Percentiles rank a stretch among this genome's conserved stretches.
Evolutionary conservation across 2,888 invertebrate species (phyloP).

Genomic region (Lasius platythorax): DNA sequence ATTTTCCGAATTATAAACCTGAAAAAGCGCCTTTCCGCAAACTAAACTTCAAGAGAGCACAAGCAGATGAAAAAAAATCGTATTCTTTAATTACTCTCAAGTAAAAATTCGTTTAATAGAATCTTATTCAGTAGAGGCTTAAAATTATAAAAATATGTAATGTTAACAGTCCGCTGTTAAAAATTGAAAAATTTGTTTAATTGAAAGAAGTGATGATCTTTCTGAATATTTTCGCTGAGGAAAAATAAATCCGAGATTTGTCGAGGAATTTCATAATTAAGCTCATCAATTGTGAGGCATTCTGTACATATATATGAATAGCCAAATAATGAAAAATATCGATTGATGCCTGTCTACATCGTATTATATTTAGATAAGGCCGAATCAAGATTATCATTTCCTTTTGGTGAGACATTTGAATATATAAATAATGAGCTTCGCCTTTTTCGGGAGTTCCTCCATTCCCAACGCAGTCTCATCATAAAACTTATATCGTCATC

Average conservation of each 20-base stretch:
- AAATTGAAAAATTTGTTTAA: not conserved
- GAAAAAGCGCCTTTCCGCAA: not conserved
- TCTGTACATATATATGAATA: slow-evolving; percentile 7
- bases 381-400: not conserved
- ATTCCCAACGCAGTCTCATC: not conserved
- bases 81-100: not conserved
- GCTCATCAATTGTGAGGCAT: not conserved
- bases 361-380: not conserved
- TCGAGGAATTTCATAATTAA: not conserved
- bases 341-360: not conserved
- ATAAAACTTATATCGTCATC: slow-evolving; percentile 5
- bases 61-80: not conserved
- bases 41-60: not conserved
- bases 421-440: not conserved
- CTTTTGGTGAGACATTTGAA: not conserved
- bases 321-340: not conserved
- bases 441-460: not conserved
- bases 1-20: not conserved
- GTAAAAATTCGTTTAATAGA: not conserved
- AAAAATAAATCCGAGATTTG: not conserved
- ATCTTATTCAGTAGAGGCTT: not conserved
- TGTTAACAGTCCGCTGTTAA: not conserved
- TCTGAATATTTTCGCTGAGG: not conserved
- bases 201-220: not conserved
- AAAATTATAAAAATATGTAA: not conserved